Conservation (phyloP, 2,888 invertebrate genomes). For the Lepidochitona cinerea region DNA sequence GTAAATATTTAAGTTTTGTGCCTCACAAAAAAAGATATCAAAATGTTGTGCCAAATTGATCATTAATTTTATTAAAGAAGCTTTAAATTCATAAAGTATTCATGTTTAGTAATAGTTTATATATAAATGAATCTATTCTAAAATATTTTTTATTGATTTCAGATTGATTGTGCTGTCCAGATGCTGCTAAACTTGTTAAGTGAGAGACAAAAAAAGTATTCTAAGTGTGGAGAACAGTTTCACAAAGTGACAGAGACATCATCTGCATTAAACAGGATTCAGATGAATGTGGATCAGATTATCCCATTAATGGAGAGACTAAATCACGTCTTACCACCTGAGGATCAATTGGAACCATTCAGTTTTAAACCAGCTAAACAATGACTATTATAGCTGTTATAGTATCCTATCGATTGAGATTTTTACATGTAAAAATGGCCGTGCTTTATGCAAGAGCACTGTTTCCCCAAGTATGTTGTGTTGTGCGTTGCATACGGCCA, state of each 20-base stretch:
- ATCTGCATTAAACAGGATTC: conserved; percentile 85
- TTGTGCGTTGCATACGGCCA: too few relatives aligned
- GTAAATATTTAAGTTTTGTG: too few relatives aligned
- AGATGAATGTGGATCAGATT: conserved; percentile 86
- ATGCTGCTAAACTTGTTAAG: conserved; percentile 80
- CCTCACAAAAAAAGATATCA: too few relatives aligned
- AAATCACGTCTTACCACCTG: conserved; percentile 85
- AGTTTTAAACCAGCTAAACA: conserved; percentile 7
- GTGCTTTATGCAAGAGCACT: too few relatives aligned
- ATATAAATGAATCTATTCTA: too few relatives aligned
- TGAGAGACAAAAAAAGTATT: conserved; percentile 87
- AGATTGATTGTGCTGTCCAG: conserved; percentile 82
- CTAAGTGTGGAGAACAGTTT: conserved; percentile 88
- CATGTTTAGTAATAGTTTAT: too few relatives aligned
- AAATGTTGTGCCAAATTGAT: too few relatives aligned
- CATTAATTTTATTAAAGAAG: too few relatives aligned
- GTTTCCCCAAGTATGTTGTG: too few relatives aligned
- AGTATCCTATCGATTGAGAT: too few relatives aligned
- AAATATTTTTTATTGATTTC: conserved; percentile 29
- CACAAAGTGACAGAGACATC: conserved; percentile 87
- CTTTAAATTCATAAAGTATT: too few relatives aligned
- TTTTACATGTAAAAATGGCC: too few relatives aligned
- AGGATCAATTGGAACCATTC: conserved; percentile 88
- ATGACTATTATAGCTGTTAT: neutral
- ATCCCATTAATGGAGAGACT: conserved; percentile 88